phyloP scores from a whole-genome alignment of 2,888 invertebrate genomes.

The Uropetala carovei region DNA sequence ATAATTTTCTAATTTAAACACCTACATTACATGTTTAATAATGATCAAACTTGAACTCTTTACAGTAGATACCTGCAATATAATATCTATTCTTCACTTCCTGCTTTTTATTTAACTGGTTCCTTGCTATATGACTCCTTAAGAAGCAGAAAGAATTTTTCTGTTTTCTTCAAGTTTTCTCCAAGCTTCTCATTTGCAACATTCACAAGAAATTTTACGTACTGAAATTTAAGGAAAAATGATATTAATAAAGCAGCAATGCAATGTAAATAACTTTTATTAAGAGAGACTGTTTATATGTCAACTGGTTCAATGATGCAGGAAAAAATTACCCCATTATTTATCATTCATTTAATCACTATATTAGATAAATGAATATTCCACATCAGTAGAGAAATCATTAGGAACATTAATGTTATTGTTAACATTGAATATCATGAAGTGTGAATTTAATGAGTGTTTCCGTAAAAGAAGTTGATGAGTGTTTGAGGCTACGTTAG shows the following conservation, averaged over 20 bases:
- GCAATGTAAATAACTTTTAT: background rate
- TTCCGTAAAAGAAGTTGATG: background rate
- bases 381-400: background rate
- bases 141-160: conserved; percentile 67
- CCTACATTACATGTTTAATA: too few relatives aligned
- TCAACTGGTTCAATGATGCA: background rate
- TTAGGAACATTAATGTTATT: background rate
- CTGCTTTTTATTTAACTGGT: background rate
- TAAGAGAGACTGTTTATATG: background rate
- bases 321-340: background rate
- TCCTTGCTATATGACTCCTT: background rate
- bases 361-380: too few relatives aligned
- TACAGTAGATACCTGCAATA: too few relatives aligned
- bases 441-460: background rate
- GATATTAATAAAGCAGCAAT: background rate
- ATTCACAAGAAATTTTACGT: conserved; percentile 71
- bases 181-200: conserved; percentile 71
- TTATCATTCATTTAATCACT: background rate
- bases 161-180: conserved; percentile 69
- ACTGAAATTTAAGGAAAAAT: conserved; percentile 71
- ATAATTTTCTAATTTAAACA: too few relatives aligned
- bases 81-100: background rate
- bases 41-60: too few relatives aligned
- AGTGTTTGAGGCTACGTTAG: background rate
- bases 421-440: background rate